Evolutionary conservation across 1,140 invertebrate genomes (phyloP), one percentile per base, ranked within the genome.

Genomic region (Temnothorax longispinosus): DNA sequence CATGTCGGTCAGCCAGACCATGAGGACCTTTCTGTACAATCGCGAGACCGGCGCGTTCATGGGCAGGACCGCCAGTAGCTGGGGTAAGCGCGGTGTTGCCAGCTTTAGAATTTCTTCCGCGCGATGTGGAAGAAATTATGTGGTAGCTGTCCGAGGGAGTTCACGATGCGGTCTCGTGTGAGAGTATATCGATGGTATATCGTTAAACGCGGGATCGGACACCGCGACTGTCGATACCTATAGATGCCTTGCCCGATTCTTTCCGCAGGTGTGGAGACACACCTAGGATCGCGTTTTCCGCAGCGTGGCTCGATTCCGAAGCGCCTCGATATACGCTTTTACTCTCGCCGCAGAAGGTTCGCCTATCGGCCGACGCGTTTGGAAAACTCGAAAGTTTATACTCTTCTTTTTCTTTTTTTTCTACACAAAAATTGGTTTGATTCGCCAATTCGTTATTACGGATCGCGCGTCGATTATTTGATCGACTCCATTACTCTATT

Each of bases 41-140:
- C 91, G 96, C 35, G 96, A 97, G 78, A 97, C 97, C 13, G 96
- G 97, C 64, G 96, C 97, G n/a, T 96, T 98, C 92, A 95, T 98
- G 91, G 97, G 97, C 85, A 96, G 98, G 92, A 97, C 97, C 85
- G 96, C 96, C 50, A 94, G 96, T 92, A 97, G 97, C 93, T 98
- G 97, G 97, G 97, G 98, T 98, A 96, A 97, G 96, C 74, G 67
- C 80, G n/a, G 32, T 15, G 69, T 74, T 84, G 80, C 80, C 80
- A 75, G 69, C 8, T 81, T 58, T 71, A 21, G n/a, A 32, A 56
- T 47, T 72, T 41, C n/a, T 13, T 69, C 41, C 65, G 54, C 21
- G 62, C 44, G 44, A 32, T 27, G 11, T 58, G 27, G 41, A 74
- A 75, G 47, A 41, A 82, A 32, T 60, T 82, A 21, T 81, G 52